phyloP scores from a whole-genome alignment of 1,140 invertebrate genomes.

The Drosophila arawakana region DNA sequence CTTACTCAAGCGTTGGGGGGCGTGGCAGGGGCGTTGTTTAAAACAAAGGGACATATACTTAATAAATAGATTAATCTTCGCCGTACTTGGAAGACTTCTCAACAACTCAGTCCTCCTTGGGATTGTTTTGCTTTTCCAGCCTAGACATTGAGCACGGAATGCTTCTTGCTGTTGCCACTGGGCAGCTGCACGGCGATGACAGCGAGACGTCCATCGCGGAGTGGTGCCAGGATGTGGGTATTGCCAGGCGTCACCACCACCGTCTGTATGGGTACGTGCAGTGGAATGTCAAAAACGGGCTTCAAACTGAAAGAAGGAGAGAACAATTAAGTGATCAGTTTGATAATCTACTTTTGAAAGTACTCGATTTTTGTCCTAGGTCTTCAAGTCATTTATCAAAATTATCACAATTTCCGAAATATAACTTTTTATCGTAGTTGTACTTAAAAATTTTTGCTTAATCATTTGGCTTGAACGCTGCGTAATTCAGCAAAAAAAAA shows the following conservation, averaged over 20 bases:
- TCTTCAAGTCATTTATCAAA: no score
- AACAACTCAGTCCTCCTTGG: not conserved
- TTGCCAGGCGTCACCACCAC: slow-evolving; percentile 86
- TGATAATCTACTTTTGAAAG: no score
- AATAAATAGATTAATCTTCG: slow-evolving; percentile 13
- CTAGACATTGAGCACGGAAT: slow-evolving; percentile 84
- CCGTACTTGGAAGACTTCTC: slow-evolving; percentile 9
- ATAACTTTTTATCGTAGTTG: no score
- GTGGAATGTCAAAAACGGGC: slow-evolving; percentile 86
- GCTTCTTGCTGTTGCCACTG: slow-evolving; percentile 67
- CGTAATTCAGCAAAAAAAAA: no score
- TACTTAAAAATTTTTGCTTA: no score
- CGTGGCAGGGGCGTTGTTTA: not conserved
- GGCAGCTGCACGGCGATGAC: slow-evolving; percentile 85
- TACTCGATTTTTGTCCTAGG: no score
- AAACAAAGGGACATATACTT: not conserved
- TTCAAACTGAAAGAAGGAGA: slow-evolving; percentile 78
- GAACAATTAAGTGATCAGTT: not conserved
- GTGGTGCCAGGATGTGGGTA: slow-evolving; percentile 87
- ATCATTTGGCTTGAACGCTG: no score
- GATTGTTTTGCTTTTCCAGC: not conserved
- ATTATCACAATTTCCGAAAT: no score
- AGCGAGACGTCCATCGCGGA: slow-evolving; percentile 87
- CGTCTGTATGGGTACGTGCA: slow-evolving; percentile 87
- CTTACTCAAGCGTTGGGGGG: not conserved